Evolutionary conservation across 2,113 vertebrate species (phyloP), one percentile per base, ranked within the genome.

Genomic region (Heliornis fulica): DNA sequence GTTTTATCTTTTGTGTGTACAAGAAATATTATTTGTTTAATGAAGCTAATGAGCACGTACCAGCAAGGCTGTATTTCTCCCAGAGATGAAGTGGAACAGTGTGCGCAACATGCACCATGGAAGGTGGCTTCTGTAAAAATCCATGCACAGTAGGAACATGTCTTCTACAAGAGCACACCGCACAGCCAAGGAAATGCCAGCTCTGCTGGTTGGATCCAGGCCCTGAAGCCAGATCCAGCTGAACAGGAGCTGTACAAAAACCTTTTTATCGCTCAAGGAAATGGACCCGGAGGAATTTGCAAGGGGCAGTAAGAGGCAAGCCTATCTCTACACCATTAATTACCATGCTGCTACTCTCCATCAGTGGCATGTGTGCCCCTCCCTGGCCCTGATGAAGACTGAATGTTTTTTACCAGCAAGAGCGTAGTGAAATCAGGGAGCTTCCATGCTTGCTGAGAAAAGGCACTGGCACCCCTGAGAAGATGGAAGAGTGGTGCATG

Each of bases 1-100:
- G 22, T 91, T 91, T 89, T 89, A 34, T 83, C 43, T 90, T 69
- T 59, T 63, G 60, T 51, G 60, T 90, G 25, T 43, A 60, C 26
- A 64, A 81, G 68, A 93, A 90, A 86, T 86, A 93, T n/a, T 59
- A 59, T 72, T 93, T 89, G 51, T 81, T 50, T 64, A 74, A 71
- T 78, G 60, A 82, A 91, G 48, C 26, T 88, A 86, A 81, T 86
- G 88, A 86, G 31, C 28, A 72, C 11, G 4, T 66, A 61, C 60
- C 61, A 64, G 59, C 74, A 90, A 91, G 46, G 13, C 15, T 90
- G 43, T 59, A 64, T 85, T 87, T 96, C 57, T 89, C 60, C 11
- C 36, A 61, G 61, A 83, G 53, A 60, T 70, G 29, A 92, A 90
- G 74, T 59, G 81, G 84, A 94, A 76, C 34, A 68, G 72, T 91